Evolutionary conservation across 2,888 invertebrate genomes (phyloP), one percentile per base, ranked within the genome.

Genomic region (Synergus itoensis): DNA sequence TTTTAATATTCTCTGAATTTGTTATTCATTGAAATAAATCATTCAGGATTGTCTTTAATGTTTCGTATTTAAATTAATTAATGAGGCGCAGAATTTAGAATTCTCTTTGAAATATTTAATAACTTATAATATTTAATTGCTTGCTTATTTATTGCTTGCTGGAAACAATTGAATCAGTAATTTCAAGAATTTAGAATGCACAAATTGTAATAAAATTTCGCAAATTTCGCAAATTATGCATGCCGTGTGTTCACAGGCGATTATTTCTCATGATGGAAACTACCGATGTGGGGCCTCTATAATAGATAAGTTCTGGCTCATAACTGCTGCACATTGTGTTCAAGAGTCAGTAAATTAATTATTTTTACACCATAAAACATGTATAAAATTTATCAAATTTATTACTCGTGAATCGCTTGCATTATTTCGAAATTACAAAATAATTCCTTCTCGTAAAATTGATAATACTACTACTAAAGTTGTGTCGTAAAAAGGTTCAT

Each of bases 321-420:
- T 80, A 45, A 80, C 69, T 40, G 80, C 80, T 28, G 78, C 78
- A 40, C 79, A 80, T 48, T 80, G 79, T 53, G 40, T 81, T 28
- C 18, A 57, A 48, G 63, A n/a, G 81, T 81, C 45, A 62, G 81
- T 79, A 77, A 41, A 48, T 45, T 65, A 45, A 48, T 77, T 65
- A 65, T 28, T 64, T 64, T 45, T 63, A 48, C 7, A 43, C 4
- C 43, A 8, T 36, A 40, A 60, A 36, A 41, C 43, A 5, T 36
- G n/a, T 48, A 73, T 53, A 36, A 53, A 36, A 48, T 12, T n/a
- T 73, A 36, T 28, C n/a, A 73, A 43, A 28, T 21, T 43, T 14
- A 8, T 67, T 40, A 18, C 21, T 60, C 5, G 4, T 12, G 18
- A 60, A 60, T 53, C 16, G 8, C 53, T 9, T 53, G n/a, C 9